A percentile compares a stretch with the other conserved stretches of the same genome.
phyloP scores from a whole-genome alignment of 1,140 invertebrate species.

The Lutraria rhynchaena region DNA sequence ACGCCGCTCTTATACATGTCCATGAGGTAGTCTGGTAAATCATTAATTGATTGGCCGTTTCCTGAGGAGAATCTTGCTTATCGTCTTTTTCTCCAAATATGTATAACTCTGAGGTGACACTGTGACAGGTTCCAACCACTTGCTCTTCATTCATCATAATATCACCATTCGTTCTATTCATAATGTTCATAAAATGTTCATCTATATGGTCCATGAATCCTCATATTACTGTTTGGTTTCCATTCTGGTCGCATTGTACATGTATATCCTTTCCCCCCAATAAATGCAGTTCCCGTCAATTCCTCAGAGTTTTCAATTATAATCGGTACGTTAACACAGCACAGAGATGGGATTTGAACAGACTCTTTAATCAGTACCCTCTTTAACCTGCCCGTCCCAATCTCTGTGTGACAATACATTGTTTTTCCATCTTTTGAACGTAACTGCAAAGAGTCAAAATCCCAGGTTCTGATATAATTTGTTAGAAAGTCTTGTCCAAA shows the following conservation, averaged over 20 bases:
- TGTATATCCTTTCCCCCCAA: not conserved
- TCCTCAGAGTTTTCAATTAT: not conserved
- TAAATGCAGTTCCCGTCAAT: not conserved
- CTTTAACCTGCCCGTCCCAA: not conserved
- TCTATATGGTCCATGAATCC: not conserved
- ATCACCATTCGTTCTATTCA: conserved; percentile 1
- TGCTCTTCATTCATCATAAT: not conserved
- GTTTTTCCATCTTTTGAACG: not conserved
- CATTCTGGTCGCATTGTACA: not conserved
- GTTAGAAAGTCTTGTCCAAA: conserved; percentile 39
- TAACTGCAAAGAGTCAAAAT: not conserved
- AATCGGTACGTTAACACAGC: not conserved
- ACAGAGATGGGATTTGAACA: not conserved
- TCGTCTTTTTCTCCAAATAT: not conserved
- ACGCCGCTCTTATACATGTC: not conserved
- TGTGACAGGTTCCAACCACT: not conserved
- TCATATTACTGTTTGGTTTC: no score
- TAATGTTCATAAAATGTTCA: not conserved
- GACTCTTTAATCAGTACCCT: not conserved
- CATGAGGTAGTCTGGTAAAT: not conserved
- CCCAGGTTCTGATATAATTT: not conserved
- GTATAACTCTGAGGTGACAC: not conserved
- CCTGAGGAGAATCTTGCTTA: not conserved
- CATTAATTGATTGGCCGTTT: not conserved
- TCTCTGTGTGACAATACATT: not conserved